Percentiles rank a stretch among this genome's conserved stretches.
Conservation (phyloP, 35 echinoderm and acorn worm species). For the Lytechinus pictus region DNA sequence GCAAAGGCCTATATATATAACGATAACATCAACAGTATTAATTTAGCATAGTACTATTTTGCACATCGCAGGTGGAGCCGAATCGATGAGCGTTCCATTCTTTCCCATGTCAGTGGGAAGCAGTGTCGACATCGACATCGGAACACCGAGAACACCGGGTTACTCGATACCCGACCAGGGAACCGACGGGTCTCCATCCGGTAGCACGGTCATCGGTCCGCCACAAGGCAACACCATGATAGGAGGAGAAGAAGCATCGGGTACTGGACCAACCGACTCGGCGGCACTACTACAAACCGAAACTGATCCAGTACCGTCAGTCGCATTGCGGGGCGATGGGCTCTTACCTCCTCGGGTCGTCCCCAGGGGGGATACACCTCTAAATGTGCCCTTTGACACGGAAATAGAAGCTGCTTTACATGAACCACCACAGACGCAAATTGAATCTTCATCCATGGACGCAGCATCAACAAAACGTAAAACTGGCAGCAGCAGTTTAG, state of each 20-base stretch:
- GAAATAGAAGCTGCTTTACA: not conserved
- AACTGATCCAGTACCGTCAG: not conserved
- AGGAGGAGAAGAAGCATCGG: constrained; percentile 5
- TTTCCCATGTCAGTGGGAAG: constrained; percentile 8
- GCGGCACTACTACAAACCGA: not conserved
- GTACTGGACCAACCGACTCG: not conserved
- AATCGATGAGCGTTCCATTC: not conserved
- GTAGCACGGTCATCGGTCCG: not conserved
- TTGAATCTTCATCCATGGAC: not conserved
- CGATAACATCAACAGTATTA: not conserved
- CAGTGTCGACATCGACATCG: not conserved
- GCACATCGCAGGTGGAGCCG: not conserved
- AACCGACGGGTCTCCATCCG: not conserved
- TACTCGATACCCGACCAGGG: not conserved
- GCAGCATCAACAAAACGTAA: not conserved
- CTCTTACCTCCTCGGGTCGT: not conserved
- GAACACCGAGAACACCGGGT: not conserved
- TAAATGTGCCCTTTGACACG: not conserved
- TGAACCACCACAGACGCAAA: not conserved
- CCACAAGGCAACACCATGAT: constrained; percentile 1
- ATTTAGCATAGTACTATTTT: not conserved
- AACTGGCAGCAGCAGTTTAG: not conserved
- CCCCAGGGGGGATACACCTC: not conserved
- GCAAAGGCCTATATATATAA: no score
- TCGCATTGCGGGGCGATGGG: not conserved